A percentile compares a stretch with the other conserved stretches of the same genome.
These are phyloP conservation scores for Oophaga sylvatica DNA, from an alignment of 2,797 vertebrate species.

Conservation along the genomic window DNA sequence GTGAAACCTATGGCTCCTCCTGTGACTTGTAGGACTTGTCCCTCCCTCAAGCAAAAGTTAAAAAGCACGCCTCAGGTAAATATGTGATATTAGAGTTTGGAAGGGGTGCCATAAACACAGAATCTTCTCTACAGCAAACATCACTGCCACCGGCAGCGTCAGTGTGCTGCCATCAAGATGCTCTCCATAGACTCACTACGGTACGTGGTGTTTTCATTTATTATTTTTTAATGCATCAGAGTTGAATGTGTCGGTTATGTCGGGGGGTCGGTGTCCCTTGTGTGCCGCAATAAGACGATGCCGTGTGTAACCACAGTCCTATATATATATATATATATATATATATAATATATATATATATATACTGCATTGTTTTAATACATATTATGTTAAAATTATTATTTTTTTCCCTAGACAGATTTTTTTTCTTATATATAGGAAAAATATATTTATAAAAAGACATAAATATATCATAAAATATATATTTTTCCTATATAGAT, in stretches of 20 bases:
- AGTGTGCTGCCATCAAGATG: slow-evolving; percentile 24
- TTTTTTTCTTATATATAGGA: too few species aligned
- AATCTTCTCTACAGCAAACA: not conserved
- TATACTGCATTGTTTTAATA: too few species aligned
- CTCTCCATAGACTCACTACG: slow-evolving; percentile 33
- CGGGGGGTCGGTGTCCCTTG: not conserved
- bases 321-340: too few species aligned
- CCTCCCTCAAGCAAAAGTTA: slow-evolving; percentile 46
- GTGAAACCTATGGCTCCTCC: slow-evolving; percentile 41
- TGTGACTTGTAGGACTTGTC: not conserved
- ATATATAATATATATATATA: too few species aligned
- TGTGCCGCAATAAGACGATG: too few species aligned
- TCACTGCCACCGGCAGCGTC: not conserved
- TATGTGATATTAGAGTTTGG: not conserved
- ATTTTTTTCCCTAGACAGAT: too few species aligned
- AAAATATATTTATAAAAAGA: too few species aligned
- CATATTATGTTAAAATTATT: too few species aligned
- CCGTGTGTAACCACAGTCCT: too few species aligned
- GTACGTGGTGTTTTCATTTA: slow-evolving; percentile 24
- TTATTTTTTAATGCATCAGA: not conserved
- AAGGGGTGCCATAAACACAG: not conserved
- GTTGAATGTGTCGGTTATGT: not conserved
- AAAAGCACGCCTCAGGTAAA: slow-evolving; percentile 33
- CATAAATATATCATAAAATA: too few species aligned
- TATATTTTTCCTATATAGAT: too few species aligned